Conservation (phyloP, 2,888 invertebrate species). For the Aradus depressus region DNA sequence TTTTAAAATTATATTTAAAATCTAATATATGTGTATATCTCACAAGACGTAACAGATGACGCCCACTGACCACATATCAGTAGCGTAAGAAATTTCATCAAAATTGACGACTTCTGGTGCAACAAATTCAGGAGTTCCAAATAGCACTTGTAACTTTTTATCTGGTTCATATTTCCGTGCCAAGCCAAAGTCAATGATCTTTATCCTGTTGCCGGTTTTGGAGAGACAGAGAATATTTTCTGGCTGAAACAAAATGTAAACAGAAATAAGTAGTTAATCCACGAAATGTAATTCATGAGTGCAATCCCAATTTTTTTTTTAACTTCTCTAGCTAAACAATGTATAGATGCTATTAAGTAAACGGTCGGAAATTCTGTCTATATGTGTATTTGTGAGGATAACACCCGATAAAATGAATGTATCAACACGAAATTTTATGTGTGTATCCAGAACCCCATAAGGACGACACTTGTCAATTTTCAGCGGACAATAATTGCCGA, state of each 20-base stretch:
- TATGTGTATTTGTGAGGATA: no score
- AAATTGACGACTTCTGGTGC: slow-evolving; percentile 99
- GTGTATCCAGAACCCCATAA: no score
- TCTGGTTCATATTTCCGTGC: slow-evolving; percentile 85
- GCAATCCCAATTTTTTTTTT: no score
- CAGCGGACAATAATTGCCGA: no score
- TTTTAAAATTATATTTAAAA: neutral
- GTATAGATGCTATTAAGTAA: no score
- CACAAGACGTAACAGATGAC: slow-evolving; percentile 97
- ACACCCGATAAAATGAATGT: no score
- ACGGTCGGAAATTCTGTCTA: no score
- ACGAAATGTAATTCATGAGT: no score
- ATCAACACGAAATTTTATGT: no score
- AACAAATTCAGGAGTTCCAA: slow-evolving; percentile 98
- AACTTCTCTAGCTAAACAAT: no score
- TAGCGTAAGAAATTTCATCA: slow-evolving; percentile 87
- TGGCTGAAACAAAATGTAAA: slow-evolving; percentile 51
- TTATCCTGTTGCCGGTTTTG: slow-evolving; percentile 92
- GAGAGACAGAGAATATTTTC: slow-evolving; percentile 97
- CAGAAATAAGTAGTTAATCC: neutral
- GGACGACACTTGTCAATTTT: no score
- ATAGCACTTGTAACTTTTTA: slow-evolving; percentile 85
- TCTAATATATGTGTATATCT: slow-evolving; percentile 43
- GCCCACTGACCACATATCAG: slow-evolving; percentile 99
- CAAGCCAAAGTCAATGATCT: slow-evolving; percentile 96